Percentiles rank a stretch among this genome's conserved stretches.
phyloP scores from a whole-genome alignment of 2,113 vertebrate species.

The Onychostruthus taczanowskii region DNA sequence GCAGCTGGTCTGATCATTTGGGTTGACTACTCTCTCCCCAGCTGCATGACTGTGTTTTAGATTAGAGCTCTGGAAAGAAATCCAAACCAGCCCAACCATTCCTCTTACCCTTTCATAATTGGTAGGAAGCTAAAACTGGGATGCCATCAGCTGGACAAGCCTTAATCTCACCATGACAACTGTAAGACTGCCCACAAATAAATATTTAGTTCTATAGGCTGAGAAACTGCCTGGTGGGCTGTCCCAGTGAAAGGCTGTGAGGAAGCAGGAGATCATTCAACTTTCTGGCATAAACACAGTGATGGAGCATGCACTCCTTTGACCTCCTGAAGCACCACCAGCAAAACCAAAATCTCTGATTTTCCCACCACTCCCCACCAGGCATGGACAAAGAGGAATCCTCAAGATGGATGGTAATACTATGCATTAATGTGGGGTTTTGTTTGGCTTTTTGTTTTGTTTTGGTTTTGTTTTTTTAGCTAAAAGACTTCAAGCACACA shows the following conservation, averaged over 20 bases:
- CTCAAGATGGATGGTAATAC: neutral
- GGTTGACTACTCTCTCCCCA: neutral
- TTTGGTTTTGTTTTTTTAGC: neutral
- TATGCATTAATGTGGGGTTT: neutral
- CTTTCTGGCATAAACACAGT: neutral
- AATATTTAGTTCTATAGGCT: neutral
- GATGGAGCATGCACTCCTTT: neutral
- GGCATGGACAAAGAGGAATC: neutral
- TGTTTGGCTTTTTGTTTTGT: neutral
- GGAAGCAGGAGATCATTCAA: neutral
- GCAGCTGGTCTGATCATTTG: neutral
- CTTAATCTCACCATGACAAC: neutral
- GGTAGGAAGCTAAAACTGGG: neutral
- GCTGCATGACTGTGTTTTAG: neutral
- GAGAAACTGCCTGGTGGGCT: neutral
- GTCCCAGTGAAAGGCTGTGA: neutral
- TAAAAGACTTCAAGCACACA: neutral
- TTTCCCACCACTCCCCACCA: rapidly evolving
- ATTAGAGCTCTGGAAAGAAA: neutral
- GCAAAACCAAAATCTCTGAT: neutral
- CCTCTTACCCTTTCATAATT: neutral
- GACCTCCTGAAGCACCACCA: neutral
- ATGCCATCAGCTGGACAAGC: neutral
- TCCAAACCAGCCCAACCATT: neutral
- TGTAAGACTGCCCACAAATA: neutral